phyloP scores from a whole-genome alignment of 2,888 invertebrate species.

The Lasioglossum pauxillum region DNA sequence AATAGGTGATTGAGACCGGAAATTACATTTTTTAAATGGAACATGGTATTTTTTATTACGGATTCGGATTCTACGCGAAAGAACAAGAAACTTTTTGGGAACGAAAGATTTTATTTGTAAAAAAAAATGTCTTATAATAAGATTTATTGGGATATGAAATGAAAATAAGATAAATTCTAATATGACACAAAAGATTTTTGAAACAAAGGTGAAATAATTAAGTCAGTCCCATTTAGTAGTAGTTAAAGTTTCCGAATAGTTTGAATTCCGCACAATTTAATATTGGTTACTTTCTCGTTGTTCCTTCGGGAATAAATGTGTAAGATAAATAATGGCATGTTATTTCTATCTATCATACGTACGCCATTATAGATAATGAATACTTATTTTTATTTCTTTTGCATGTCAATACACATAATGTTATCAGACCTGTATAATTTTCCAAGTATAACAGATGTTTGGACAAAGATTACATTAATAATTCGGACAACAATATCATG shows the following conservation, averaged over 20 bases:
- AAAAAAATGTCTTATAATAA: too few species aligned
- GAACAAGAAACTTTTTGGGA: not conserved
- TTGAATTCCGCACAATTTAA: not conserved
- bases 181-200: too few species aligned
- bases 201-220: not conserved
- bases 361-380: too few species aligned
- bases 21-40: too few species aligned
- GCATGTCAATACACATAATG: not conserved
- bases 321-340: not conserved
- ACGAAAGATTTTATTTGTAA: not conserved
- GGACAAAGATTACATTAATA: not conserved
- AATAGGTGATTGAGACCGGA: too few species aligned
- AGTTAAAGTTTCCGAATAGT: too few species aligned
- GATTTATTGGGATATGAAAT: too few species aligned
- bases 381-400: not conserved
- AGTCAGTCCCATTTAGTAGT: too few species aligned
- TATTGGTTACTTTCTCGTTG: not conserved
- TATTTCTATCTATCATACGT: too few species aligned
- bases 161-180: too few species aligned
- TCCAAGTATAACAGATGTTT: not conserved
- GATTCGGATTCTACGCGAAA: too few species aligned
- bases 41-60: too few species aligned
- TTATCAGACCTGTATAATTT: not conserved
- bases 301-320: not conserved
- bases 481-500: not conserved